phyloP scores from a whole-genome alignment of 2,797 vertebrate species.

The Amphiprion clarkii region DNA sequence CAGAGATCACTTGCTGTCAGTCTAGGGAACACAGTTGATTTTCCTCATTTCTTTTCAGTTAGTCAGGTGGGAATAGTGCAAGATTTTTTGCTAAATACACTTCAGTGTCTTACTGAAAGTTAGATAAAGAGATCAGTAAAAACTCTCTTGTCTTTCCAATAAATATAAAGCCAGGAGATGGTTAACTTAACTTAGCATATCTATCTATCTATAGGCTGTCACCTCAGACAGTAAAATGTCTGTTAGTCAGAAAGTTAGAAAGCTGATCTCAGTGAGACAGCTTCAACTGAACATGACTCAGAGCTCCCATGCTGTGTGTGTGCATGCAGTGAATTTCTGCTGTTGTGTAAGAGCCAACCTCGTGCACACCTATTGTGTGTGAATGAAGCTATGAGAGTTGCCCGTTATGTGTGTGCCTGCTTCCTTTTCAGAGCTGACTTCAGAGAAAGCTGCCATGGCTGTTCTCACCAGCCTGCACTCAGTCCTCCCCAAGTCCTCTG shows the following conservation, averaged over 20 bases:
- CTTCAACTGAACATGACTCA: slow-evolving; percentile 59
- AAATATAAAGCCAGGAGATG: slow-evolving; percentile 4
- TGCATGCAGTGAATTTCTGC: slow-evolving; percentile 14
- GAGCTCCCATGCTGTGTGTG: slow-evolving; percentile 42
- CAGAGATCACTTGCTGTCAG: slow-evolving; percentile 32
- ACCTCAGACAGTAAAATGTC: slow-evolving; percentile 26
- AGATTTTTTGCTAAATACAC: slow-evolving; percentile 5
- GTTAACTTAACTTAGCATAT: neutral
- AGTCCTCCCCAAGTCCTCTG: slow-evolving; percentile 34
- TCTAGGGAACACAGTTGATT: slow-evolving; percentile 9
- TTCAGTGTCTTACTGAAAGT: slow-evolving; percentile 3
- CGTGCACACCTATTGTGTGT: slow-evolving; percentile 29
- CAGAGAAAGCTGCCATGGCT: slow-evolving; percentile 38
- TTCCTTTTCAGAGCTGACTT: slow-evolving; percentile 41
- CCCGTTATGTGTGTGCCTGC: slow-evolving; percentile 9
- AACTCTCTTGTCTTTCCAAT: neutral
- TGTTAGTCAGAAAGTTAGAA: slow-evolving; percentile 45
- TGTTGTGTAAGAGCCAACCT: slow-evolving; percentile 48
- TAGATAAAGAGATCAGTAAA: slow-evolving; percentile 12
- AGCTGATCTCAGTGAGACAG: slow-evolving; percentile 33
- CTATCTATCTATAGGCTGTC: slow-evolving; percentile 13
- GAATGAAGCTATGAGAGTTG: slow-evolving; percentile 11
- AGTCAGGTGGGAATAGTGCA: slow-evolving; percentile 13
- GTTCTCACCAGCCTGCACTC: slow-evolving; percentile 19
- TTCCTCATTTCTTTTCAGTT: neutral